These are phyloP conservation scores for Melitaea cinxia DNA, from an alignment of 1,140 invertebrate genomes.

Conservation along the genomic window DNA sequence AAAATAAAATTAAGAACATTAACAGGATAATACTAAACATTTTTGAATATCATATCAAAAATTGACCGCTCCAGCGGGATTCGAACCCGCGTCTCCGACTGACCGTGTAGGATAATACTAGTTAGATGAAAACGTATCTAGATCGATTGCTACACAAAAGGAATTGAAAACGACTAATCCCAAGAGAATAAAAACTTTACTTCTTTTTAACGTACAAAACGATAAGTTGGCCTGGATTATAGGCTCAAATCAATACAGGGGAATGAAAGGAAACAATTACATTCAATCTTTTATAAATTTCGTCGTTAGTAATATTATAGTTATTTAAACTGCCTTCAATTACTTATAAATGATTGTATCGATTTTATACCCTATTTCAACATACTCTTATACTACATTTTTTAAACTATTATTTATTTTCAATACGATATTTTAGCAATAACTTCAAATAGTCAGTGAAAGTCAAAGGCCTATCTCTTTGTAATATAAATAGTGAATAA, in stretches of 20 bases:
- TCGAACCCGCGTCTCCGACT: too few species aligned
- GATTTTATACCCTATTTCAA: neutral
- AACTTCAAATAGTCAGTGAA: too few species aligned
- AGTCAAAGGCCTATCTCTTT: too few species aligned
- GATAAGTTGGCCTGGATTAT: neutral
- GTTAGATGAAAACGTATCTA: neutral
- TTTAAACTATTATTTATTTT: too few species aligned
- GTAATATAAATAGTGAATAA: too few species aligned
- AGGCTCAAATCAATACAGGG: neutral
- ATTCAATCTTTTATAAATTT: neutral
- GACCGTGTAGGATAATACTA: neutral
- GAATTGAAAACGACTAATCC: neutral
- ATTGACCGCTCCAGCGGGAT: too few species aligned
- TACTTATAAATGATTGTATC: neutral
- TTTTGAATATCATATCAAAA: too few species aligned
- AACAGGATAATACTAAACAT: too few species aligned
- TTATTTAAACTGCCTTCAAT: too few species aligned
- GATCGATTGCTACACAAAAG: neutral
- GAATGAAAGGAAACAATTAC: neutral
- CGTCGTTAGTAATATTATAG: too few species aligned
- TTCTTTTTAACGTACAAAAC: neutral
- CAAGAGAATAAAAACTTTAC: constrained; percentile 1
- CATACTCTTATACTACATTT: too few species aligned
- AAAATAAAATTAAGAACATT: neutral
- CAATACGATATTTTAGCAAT: too few species aligned